These are phyloP conservation scores for Lacanobia wlatinum DNA, from an alignment of 2,888 invertebrate genomes.

Conservation along the genomic window DNA sequence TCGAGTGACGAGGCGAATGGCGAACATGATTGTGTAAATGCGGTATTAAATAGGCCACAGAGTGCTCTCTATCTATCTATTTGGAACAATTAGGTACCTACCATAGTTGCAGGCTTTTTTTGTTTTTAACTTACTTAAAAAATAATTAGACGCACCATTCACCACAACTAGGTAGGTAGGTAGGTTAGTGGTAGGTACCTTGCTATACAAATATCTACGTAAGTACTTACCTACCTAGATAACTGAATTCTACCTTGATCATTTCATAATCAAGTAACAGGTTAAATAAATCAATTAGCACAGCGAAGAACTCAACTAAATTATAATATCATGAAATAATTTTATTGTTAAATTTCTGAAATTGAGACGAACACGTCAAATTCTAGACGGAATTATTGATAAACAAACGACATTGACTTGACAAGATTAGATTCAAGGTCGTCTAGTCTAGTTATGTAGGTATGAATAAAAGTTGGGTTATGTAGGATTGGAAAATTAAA, in stretches of 20 bases:
- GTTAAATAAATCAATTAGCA: background rate
- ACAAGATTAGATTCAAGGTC: constrained; percentile 90
- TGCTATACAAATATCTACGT: background rate
- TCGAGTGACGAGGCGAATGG: too few species aligned
- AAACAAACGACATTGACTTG: constrained; percentile 87
- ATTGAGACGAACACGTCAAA: constrained; percentile 34
- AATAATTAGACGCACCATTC: too few species aligned
- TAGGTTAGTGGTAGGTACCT: too few species aligned
- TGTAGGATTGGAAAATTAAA: constrained; percentile 64
- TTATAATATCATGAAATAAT: background rate
- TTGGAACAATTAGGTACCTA: too few species aligned
- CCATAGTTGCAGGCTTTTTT: too few species aligned
- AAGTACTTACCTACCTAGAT: background rate
- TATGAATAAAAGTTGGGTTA: constrained; percentile 86
- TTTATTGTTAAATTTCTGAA: constrained; percentile 12
- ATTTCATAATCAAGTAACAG: background rate
- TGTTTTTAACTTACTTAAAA: too few species aligned
- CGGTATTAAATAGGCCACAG: too few species aligned
- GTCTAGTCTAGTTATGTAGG: constrained; percentile 77
- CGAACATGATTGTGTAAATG: too few species aligned
- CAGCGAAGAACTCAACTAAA: background rate
- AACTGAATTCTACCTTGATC: background rate
- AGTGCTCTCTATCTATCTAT: too few species aligned
- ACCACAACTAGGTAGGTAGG: too few species aligned
- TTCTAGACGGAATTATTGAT: constrained; percentile 76